A percentile compares a stretch with the other conserved stretches of the same genome.
These are phyloP conservation scores for Mastomys natalensis DNA, from an alignment of 2,113 vertebrate genomes.

Conservation along the genomic window DNA sequence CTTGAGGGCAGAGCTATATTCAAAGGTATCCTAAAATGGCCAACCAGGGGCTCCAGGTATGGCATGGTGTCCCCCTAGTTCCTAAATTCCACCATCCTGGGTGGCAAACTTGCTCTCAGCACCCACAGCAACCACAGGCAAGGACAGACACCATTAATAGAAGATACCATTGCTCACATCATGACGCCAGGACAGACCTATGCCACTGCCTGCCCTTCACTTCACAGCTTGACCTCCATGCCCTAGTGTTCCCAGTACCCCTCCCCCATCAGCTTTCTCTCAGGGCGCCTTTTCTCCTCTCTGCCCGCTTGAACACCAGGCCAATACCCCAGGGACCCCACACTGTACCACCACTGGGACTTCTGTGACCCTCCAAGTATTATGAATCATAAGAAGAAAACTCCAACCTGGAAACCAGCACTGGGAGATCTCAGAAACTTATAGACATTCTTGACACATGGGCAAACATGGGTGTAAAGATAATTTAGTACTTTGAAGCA, in stretches of 20 bases:
- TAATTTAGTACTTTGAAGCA: background rate
- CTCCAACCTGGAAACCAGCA: background rate
- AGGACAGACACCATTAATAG: background rate
- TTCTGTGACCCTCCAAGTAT: background rate
- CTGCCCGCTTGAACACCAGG: background rate
- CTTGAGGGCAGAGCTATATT: background rate
- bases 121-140: background rate
- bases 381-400: background rate
- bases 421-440: background rate
- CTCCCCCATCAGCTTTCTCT: background rate
- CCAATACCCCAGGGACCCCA: background rate
- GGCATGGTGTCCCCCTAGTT: background rate
- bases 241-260: background rate
- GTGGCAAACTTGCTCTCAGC: background rate
- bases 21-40: background rate
- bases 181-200: accelerated
- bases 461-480: no score
- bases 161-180: accelerated
- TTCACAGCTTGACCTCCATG: accelerated
- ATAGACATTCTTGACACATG: background rate
- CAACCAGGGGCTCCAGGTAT: background rate
- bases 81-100: background rate
- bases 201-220: background rate
- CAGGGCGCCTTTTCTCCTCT: background rate
- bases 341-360: accelerated